Evolutionary conservation across 2,797 vertebrate genomes (phyloP), one percentile per base, ranked within the genome.

Genomic region (Gouania willdenowi): DNA sequence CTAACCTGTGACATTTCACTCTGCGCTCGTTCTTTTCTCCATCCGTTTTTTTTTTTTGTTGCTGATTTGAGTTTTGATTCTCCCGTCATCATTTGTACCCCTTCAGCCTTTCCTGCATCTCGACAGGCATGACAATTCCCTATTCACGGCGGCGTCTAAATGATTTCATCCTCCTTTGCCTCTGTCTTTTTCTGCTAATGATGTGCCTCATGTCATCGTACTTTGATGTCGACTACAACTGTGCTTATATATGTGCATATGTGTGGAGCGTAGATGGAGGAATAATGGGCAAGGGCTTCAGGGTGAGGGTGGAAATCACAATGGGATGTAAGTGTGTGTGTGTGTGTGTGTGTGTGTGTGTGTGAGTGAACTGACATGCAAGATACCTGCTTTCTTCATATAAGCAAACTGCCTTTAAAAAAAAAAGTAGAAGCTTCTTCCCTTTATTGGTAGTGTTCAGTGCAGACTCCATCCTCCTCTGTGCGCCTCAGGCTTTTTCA

Each of bases 141-240:
- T 37, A 66, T 64, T 46, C 45, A 4, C 52, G 15, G 73, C 31
- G 19, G 55, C 58, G 63, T 75, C 71, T 74, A 77, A 84, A 79
- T 68, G 73, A 78, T 83, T 83, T 75, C 75, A 66, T 71, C 79
- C 75, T 59, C 35, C 46, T 46, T 68, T 24, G 36, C 71, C 59
- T 54, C 63, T 43, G 68, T 78, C 53, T 75, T 69, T 56, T 53
- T 38, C 59, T 37, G 49, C 75, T 88, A 86, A 89, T 77, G 80
- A 82, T 80, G 75, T 46, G 63, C 61, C 59, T 57, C 59, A 30
- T 71, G 77, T 59, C 69, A 45, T 65, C 54, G 36, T 6, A 26
- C 82, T 87, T 87, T 86, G 82, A 86, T 85, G 81, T 82, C 9
- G 61, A 79, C 53, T 64, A 60, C 12, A 59, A 47, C 35, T 62